Evolutionary conservation across 1,140 invertebrate genomes (phyloP).

Genomic region (Brachionus calyciflorus): DNA sequence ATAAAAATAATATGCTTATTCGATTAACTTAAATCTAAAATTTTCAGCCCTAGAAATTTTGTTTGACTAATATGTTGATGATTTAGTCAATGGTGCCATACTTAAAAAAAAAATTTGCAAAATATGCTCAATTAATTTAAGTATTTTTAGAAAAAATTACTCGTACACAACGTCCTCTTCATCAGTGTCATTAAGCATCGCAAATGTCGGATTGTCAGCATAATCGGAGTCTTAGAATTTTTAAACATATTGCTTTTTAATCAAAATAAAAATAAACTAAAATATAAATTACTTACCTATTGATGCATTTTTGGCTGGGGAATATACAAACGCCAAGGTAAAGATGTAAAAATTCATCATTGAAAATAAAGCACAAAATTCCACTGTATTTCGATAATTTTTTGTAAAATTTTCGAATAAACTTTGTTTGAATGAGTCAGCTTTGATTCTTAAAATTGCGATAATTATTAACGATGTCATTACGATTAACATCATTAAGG

Average conservation of each 20-base stretch:
- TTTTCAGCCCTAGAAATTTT: too few species aligned
- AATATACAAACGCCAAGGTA: constrained; percentile 89
- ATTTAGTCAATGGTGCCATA: background rate
- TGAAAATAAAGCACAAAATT: constrained; percentile 93
- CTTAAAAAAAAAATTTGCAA: background rate
- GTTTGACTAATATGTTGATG: too few species aligned
- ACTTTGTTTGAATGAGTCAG: constrained; percentile 83
- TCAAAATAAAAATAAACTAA: too few species aligned
- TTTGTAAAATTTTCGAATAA: constrained; percentile 82
- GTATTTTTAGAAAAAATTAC: constrained; percentile 63
- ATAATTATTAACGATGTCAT: constrained; percentile 74
- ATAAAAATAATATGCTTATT: too few species aligned
- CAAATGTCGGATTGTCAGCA: constrained; percentile 93
- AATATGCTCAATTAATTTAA: background rate
- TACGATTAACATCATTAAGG: constrained; percentile 78
- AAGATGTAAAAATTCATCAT: constrained; percentile 89
- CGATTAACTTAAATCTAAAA: too few species aligned
- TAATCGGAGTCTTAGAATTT: constrained; percentile 73
- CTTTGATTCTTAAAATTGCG: constrained; percentile 77
- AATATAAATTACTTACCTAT: constrained; percentile 70
- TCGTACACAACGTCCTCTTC: constrained; percentile 88
- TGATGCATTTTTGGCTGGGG: constrained; percentile 73
- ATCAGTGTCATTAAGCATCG: constrained; percentile 90
- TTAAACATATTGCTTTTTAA: constrained; percentile 16
- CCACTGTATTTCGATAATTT: constrained; percentile 81